Conservation (phyloP, 1,140 invertebrate genomes). For the Drosophila kanapiae region DNA sequence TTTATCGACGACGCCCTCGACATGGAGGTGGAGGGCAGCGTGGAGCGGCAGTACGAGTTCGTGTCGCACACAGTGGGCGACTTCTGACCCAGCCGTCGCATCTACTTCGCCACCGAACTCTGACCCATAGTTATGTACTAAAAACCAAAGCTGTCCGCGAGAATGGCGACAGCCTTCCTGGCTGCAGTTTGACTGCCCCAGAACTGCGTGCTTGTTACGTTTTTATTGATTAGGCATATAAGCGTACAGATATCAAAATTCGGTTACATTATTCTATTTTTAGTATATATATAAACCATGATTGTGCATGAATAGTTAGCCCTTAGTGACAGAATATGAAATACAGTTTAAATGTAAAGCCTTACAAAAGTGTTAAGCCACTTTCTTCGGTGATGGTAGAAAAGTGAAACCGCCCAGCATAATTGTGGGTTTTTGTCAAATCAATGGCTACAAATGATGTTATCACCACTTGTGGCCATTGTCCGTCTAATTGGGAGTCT, state of each 20-base stretch:
- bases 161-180: not conserved
- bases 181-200: conserved; percentile 38
- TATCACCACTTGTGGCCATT: conserved; percentile 20
- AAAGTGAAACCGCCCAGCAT: conserved; percentile 44
- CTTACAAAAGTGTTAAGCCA: conserved; percentile 9
- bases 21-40: conserved; percentile 47
- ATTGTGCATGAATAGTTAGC: conserved; percentile 42
- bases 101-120: conserved; percentile 62
- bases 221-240: conserved; percentile 35
- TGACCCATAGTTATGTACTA: conserved; percentile 16
- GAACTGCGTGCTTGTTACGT: conserved; percentile 49
- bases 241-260: conserved; percentile 27
- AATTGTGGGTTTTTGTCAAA: conserved; percentile 16
- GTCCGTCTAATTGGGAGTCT: conserved; percentile 34
- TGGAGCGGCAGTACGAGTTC: conserved; percentile 79
- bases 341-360: conserved; percentile 40
- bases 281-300: conserved; percentile 1
- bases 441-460: conserved; percentile 18
- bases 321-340: conserved; percentile 33
- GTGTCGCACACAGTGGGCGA: conserved; percentile 80
- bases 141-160: conserved; percentile 7
- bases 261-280: conserved; percentile 18
- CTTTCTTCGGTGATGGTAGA: conserved; percentile 25
- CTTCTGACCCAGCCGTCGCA: conserved; percentile 73
- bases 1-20: conserved; percentile 81